Percentiles rank a stretch among this genome's conserved stretches.
phyloP scores from a whole-genome alignment of 2,113 vertebrate species.

The Sterrhoptilus dennistouni region DNA sequence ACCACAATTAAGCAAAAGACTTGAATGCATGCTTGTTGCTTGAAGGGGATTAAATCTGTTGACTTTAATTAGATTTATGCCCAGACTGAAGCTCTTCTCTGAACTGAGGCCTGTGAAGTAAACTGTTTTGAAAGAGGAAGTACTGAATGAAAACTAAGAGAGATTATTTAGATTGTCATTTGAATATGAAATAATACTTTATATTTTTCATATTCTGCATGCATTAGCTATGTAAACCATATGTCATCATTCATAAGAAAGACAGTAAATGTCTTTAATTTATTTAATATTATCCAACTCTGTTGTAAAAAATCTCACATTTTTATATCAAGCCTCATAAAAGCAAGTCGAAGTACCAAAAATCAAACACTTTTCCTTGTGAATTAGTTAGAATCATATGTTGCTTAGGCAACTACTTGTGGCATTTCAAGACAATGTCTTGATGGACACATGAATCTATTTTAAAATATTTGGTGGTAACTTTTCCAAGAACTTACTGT shows the following conservation, averaged over 20 bases:
- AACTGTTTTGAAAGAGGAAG: conserved; percentile 14
- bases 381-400: not conserved
- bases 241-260: not conserved
- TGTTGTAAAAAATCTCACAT: not conserved
- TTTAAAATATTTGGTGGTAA: not conserved
- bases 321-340: not conserved
- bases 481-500: not conserved
- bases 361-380: not conserved
- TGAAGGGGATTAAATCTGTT: conserved; percentile 53
- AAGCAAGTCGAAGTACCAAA: not conserved
- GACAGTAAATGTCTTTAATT: not conserved
- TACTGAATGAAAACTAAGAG: not conserved
- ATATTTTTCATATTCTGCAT: not conserved
- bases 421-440: not conserved
- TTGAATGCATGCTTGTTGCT: conserved; percentile 41
- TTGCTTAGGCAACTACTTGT: not conserved
- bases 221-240: not conserved
- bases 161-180: not conserved
- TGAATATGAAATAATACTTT: not conserved
- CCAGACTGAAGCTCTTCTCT: conserved; percentile 33
- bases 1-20: conserved; percentile 58
- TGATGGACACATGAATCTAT: not conserved
- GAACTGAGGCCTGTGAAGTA: not conserved
- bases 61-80: conserved; percentile 63
- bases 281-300: not conserved